Conservation (phyloP, 30 jellyfish, hydroid and myxozoan genomes). For the Calvadosia cruxmelitensis region DNA sequence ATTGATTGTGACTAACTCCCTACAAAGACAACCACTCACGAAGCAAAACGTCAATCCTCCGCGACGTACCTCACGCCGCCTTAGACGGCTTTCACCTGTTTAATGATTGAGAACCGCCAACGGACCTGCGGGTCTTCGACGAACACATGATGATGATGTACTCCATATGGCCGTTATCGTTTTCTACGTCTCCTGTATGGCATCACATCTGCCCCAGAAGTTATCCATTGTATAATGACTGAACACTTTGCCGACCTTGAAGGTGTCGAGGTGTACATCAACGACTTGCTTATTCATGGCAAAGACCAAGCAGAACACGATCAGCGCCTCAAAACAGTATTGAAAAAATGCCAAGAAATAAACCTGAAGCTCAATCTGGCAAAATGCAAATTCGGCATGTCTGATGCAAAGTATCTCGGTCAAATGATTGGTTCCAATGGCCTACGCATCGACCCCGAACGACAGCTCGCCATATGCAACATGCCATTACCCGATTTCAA, state of each 20-base stretch:
- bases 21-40: too few species aligned
- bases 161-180: conserved; percentile 33
- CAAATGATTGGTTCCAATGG: conserved; percentile 9
- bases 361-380: conserved; percentile 14
- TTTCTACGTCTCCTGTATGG: conserved; percentile 17
- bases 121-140: too few species aligned
- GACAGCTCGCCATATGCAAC: conserved; percentile 8
- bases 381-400: conserved; percentile 10
- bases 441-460: conserved; percentile 18
- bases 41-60: too few species aligned
- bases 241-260: conserved; percentile 16
- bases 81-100: too few species aligned
- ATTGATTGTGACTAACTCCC: too few species aligned
- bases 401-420: conserved; percentile 3
- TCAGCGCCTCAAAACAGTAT: conserved; percentile 23
- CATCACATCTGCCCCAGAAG: conserved; percentile 12
- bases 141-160: too few species aligned
- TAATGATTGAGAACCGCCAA: too few species aligned
- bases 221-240: conserved; percentile 15
- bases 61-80: too few species aligned
- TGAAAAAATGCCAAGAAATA: conserved; percentile 8
- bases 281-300: conserved; percentile 21
- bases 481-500: conserved; percentile 24
- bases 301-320: conserved; percentile 26
- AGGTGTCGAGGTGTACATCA: conserved; percentile 17